Base-by-base conservation (phyloP, 92 coral and sea anemone species). In the Heteractis magnifica region DNA sequence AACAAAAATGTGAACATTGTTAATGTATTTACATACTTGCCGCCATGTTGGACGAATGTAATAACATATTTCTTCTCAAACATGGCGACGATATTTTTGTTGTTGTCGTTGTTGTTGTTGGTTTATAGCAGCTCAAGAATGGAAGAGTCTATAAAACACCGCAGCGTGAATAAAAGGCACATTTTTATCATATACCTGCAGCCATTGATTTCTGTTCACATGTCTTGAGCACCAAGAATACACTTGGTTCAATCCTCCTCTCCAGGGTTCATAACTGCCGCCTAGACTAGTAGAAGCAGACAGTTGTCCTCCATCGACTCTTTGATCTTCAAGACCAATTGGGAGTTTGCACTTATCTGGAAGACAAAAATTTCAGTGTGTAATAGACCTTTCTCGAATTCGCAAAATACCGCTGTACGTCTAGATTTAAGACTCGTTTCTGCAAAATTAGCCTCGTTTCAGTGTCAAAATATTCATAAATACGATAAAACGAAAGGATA, bases 301-400 rank as follows among this genome's bases (percentile, higher is more conserved):
- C 14, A 93, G 53, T 41, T 84, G 94, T 4, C 97, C 97, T 71
- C 75, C 74, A 0, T 88, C 82, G 59, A 93, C 77, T 44, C 97
- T 92, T 60, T 86, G 81, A 86, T 93, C 97, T 59, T 93, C 97
- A 51, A 93, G 80, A 71, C 97, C 97, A 68, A 89, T 64, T 4
- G 97, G 97, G 12, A 87, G 77, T 10, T 79, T 84, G 21, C 94
- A 90, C 21, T 87, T 76, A 3, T 84, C 94, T 90, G 20, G 8
- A 79, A 51, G n/a, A 64, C 49, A 73, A 74, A 10, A 44, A 60
- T 1, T 10, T 5, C 6, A 9, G 12, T 13, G 11, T 13, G 49
- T 51, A 18, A 77, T 77, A 18, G 20, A 20, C 7, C 58, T 1
- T 53, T 53, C n/a, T 53, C 58, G 51, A 75, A 51, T 6, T 11